Evolutionary conservation across 2,797 vertebrate genomes (phyloP).

Genomic region (Passerculus sandwichensis): DNA sequence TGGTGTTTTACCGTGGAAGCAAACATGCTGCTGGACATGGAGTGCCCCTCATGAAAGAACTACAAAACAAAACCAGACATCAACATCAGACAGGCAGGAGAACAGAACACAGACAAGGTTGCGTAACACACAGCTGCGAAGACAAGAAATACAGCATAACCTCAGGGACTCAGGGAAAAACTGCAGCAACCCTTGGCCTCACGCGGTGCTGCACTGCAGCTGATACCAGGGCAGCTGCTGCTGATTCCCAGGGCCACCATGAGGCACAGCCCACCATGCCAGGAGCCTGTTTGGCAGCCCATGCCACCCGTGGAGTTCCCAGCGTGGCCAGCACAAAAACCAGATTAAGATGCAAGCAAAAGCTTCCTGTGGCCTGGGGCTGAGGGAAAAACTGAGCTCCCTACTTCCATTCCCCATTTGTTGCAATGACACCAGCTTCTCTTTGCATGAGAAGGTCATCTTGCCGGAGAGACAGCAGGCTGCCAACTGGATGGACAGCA

Average conservation of each 20-base stretch:
- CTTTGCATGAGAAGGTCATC: neutral
- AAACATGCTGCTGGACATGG: conserved; percentile 84
- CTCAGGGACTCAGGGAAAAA: neutral
- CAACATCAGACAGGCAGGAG: conserved; percentile 28
- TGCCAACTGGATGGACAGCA: neutral
- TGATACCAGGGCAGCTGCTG: neutral
- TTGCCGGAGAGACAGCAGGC: neutral
- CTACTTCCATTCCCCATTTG: neutral
- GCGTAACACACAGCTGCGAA: neutral
- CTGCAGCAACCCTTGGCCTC: neutral
- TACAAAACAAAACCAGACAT: conserved; percentile 78
- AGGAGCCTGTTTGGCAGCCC: neutral
- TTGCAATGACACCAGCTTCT: neutral
- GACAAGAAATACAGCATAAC: neutral
- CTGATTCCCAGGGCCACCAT: neutral
- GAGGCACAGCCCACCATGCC: accelerated
- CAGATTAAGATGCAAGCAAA: neutral
- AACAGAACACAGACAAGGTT: conserved; percentile 48
- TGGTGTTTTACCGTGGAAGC: conserved; percentile 85
- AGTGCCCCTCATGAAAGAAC: conserved; percentile 86
- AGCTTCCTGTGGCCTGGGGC: neutral
- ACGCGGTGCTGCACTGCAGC: neutral
- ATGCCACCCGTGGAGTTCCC: neutral
- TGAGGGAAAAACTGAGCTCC: neutral
- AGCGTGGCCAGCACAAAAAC: neutral